These are phyloP conservation scores for Pseudococcus longispinus DNA, from an alignment of 2,888 invertebrate species.

Conservation along the genomic window DNA sequence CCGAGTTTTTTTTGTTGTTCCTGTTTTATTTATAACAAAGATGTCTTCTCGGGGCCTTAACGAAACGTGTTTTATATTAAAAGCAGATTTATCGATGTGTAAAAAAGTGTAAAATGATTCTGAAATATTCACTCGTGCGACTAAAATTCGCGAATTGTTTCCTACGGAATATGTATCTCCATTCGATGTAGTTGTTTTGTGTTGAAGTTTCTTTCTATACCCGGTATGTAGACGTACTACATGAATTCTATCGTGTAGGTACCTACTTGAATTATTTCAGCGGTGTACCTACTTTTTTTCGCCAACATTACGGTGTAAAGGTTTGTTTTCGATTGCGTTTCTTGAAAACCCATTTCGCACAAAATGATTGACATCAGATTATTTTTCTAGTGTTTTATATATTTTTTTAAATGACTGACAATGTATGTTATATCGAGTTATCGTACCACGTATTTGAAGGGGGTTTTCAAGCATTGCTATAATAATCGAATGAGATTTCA, in stretches of 20 bases:
- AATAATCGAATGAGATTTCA: not conserved
- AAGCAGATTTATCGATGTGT: not conserved
- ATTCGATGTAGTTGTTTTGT: not conserved
- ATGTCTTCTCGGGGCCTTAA: not conserved
- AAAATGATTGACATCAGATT: slow-evolving; percentile 7
- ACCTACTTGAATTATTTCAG: not conserved
- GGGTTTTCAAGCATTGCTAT: not conserved
- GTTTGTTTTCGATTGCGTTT: not conserved
- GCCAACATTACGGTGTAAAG: not conserved
- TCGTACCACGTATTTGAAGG: not conserved
- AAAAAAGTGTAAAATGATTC: not conserved
- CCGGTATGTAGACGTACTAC: too few relatives aligned
- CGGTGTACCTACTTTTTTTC: too few relatives aligned
- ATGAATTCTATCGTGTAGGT: not conserved
- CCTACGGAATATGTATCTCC: not conserved
- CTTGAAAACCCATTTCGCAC: not conserved
- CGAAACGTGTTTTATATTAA: not conserved
- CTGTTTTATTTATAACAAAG: not conserved
- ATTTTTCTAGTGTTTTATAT: not conserved
- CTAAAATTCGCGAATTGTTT: not conserved
- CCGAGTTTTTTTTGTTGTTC: not conserved
- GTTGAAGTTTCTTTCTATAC: too few relatives aligned
- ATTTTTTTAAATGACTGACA: slow-evolving; percentile 1
- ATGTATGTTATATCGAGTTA: not conserved
- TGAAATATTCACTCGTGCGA: not conserved